phyloP scores from a whole-genome alignment of 2,797 vertebrate species.

The Periparus ater region DNA sequence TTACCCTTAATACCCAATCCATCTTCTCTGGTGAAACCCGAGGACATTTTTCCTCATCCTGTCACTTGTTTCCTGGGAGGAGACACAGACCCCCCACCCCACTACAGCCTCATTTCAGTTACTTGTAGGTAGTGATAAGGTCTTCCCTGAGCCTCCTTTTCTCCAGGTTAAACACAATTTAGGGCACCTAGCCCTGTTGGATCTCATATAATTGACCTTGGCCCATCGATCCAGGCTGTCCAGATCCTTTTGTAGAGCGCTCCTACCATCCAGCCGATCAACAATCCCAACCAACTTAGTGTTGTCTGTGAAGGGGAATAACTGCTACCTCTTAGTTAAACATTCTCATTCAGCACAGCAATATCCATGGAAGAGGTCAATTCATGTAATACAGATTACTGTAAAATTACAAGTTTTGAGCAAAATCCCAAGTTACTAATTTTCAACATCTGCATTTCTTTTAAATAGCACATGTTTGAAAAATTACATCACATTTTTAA shows the following conservation, averaged over 20 bases:
- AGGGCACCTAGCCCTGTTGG: background rate
- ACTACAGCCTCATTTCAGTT: background rate
- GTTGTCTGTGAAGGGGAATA: background rate
- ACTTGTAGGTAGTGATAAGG: rapidly evolving
- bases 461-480: background rate
- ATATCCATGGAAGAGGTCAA: background rate
- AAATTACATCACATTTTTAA: background rate
- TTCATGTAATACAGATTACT: background rate
- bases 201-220: background rate
- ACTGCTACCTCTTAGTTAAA: background rate
- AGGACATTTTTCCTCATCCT: background rate
- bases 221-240: background rate
- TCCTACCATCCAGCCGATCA: background rate
- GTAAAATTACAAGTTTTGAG: background rate
- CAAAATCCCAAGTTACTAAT: background rate
- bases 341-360: background rate
- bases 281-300: too few species aligned
- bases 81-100: rapidly evolving
- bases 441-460: background rate
- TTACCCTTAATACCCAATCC: background rate
- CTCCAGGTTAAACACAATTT: background rate
- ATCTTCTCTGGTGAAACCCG: background rate
- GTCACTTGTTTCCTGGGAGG: background rate
- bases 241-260: background rate
- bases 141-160: background rate